Base-by-base conservation (phyloP, 2,113 vertebrate genomes). In the Coryphaenoides rupestris region DNA sequence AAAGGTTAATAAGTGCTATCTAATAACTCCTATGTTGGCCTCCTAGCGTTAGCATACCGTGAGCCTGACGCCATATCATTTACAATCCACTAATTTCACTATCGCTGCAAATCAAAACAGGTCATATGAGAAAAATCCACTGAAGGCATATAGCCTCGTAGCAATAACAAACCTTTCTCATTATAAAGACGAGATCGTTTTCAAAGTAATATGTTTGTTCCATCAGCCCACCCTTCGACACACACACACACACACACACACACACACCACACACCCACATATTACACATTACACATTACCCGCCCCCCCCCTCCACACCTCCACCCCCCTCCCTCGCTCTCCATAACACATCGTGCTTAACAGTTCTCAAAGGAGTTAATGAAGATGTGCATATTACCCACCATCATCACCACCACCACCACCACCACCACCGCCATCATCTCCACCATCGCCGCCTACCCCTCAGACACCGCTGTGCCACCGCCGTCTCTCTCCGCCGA, bases 331-430 rank as follows among this genome's bases (percentile, higher is more conserved):
- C 23, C 19, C 12, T 54, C n/a, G 19, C 52, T 19, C 16, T 19
- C 19, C 52, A 16, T 21, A 54, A 21, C 52, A 54, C 17, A 19
- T 19, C 5, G 19, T 19, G 7, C 21, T 55, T 23, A 55, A 55
- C 23, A 46, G 50, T 17, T 64, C 53, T 64, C 62, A 21, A 19
- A 22, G 21, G 19, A 22, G 56, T 52, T 24, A 58, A 52, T 50
- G n/a, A 58, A 19, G 23, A 49, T 5, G 17, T 5, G 15, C 47
- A 50, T 17, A 50, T 50, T 50, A 23, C n/a, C n/a, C n/a, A n/a
- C n/a, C n/a, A n/a, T n/a, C n/a, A n/a, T n/a, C n/a, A 23, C 15
- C 65, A 58, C 64, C 40, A 26, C 28, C 19, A 12, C 22, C 33
- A 40, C n/a, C n/a, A n/a, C n/a, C n/a, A n/a, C n/a, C n/a, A n/a